A percentile compares a stretch with the other conserved stretches of the same genome.
These are phyloP conservation scores for Acrocephalus kingi DNA, from an alignment of 2,113 vertebrate species.

Conservation along the genomic window DNA sequence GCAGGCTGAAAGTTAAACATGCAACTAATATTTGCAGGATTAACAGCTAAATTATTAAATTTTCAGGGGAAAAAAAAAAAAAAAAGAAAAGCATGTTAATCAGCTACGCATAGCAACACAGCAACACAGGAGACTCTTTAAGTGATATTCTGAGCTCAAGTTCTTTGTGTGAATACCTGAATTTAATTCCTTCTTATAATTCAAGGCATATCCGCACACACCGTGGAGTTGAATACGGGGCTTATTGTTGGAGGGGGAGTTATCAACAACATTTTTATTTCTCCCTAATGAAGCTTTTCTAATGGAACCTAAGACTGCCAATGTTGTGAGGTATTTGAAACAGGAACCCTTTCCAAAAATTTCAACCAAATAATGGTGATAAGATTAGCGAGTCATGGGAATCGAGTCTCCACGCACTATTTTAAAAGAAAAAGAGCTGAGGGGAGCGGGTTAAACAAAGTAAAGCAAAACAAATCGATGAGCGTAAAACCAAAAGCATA, in stretches of 20 bases:
- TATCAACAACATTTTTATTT: conserved; percentile 33
- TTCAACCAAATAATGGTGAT: conserved; percentile 58
- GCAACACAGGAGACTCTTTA: neutral
- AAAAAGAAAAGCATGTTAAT: neutral
- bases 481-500: conserved; percentile 1
- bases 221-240: neutral
- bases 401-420: neutral
- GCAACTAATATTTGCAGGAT: neutral
- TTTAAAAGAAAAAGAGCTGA: conserved; percentile 38
- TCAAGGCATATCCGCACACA: neutral
- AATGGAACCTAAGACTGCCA: conserved; percentile 44
- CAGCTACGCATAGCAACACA: neutral
- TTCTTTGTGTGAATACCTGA: neutral
- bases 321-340: conserved; percentile 30
- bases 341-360: neutral
- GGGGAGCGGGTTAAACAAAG: neutral
- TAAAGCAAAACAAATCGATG: conserved; percentile 50
- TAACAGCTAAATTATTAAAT: neutral
- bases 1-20: neutral
- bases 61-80: neutral
- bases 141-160: neutral
- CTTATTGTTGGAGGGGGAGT: neutral
- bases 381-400: conserved; percentile 51
- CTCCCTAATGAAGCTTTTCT: conserved; percentile 43
- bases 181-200: neutral